These are phyloP conservation scores for Cyprinodon brontotheroides DNA, from an alignment of 2,113 vertebrate species.

Conservation along the genomic window DNA sequence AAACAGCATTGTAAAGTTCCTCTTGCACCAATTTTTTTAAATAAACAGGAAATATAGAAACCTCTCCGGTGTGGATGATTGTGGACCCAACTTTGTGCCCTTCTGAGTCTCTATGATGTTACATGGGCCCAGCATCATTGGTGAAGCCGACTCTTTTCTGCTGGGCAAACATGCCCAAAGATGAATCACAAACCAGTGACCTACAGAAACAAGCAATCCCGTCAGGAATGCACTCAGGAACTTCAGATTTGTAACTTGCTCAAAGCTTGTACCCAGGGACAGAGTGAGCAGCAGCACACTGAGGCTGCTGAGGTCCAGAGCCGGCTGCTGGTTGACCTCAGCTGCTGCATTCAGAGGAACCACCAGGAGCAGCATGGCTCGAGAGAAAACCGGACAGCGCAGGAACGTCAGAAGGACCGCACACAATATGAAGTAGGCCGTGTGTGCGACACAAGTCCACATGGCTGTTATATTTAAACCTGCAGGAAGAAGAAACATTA, in stretches of 20 bases:
- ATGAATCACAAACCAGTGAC: conserved; percentile 69
- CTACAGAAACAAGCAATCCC: conserved; percentile 47
- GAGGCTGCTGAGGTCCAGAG: conserved; percentile 76
- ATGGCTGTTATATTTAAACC: conserved; percentile 75
- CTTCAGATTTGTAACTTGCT: not conserved
- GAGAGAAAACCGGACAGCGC: conserved; percentile 64
- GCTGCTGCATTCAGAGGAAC: conserved; percentile 74
- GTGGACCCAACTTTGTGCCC: not conserved
- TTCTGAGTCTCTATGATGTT: conserved; percentile 34
- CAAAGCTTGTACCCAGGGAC: conserved; percentile 67
- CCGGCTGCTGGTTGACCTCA: conserved; percentile 77
- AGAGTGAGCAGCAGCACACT: conserved; percentile 72
- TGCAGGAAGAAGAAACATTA: conserved; percentile 29
- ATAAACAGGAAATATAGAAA: conserved; percentile 28
- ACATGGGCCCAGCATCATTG: not conserved
- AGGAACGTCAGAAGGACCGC: conserved; percentile 80
- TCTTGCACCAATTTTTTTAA: not conserved
- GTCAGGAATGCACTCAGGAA: not conserved
- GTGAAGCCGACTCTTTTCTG: not conserved
- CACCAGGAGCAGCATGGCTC: conserved; percentile 73
- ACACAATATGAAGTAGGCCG: conserved; percentile 75
- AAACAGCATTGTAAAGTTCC: not conserved
- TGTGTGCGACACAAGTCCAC: conserved; percentile 75
- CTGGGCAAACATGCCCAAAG: conserved; percentile 29
- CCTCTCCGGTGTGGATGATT: conserved; percentile 80